phyloP scores from a whole-genome alignment of 1,140 invertebrate species.

The Papilio machaon region DNA sequence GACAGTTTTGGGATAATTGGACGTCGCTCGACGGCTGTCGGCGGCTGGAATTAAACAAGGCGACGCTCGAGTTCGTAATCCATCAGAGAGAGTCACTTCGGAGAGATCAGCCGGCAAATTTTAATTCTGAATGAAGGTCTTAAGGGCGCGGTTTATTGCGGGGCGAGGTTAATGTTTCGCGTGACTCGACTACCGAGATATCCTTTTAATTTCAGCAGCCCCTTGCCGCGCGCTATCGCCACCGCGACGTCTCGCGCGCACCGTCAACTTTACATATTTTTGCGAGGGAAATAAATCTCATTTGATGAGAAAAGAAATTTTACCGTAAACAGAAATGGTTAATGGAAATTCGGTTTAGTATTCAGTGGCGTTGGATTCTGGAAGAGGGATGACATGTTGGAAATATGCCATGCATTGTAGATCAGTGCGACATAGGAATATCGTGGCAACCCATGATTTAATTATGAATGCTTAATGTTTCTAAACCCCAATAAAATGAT shows the following conservation, averaged over 20 bases:
- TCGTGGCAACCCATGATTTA: not conserved
- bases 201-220: conserved; percentile 76
- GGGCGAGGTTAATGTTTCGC: conserved; percentile 78
- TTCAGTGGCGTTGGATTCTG: conserved; percentile 61
- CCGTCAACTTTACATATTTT: conserved; percentile 78
- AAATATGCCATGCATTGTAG: not conserved
- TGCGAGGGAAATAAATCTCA: conserved; percentile 72
- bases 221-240: conserved; percentile 57
- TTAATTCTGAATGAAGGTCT: conserved; percentile 79
- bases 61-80: conserved; percentile 71
- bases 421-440: not conserved
- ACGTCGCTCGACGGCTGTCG: conserved; percentile 36
- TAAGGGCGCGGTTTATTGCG: conserved; percentile 78
- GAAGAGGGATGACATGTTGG: conserved; percentile 27
- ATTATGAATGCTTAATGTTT: not conserved
- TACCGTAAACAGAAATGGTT: conserved; percentile 69
- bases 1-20: conserved; percentile 47
- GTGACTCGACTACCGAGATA: conserved; percentile 79
- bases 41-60: conserved; percentile 64
- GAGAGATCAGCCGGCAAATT: conserved; percentile 79
- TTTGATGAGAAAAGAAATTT: conserved; percentile 77
- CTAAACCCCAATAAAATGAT: conserved; percentile 7
- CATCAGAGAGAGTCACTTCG: conserved; percentile 71
- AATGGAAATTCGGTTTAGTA: conserved; percentile 77
- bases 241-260: conserved; percentile 58